Percentiles rank a stretch among this genome's conserved stretches.
phyloP scores from a whole-genome alignment of 2,797 vertebrate genomes.

The Myotis daubentonii region DNA sequence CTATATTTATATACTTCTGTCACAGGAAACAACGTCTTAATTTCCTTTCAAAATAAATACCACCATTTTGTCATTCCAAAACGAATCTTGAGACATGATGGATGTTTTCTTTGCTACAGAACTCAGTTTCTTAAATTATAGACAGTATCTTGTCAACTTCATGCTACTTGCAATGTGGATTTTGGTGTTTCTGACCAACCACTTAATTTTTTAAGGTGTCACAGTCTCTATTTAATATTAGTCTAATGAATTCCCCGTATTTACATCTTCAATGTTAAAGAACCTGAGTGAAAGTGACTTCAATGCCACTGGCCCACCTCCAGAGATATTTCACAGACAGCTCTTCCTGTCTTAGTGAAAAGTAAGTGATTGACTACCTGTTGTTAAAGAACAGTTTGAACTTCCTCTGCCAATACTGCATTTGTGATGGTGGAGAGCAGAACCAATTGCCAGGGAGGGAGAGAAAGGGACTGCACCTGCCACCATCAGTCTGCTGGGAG shows the following conservation, averaged over 20 bases:
- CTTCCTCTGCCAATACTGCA: conserved; percentile 53
- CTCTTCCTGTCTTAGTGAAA: conserved; percentile 24
- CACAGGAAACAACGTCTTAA: conserved; percentile 67
- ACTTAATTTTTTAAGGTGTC: conserved; percentile 54
- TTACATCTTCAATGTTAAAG: conserved; percentile 59
- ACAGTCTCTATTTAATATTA: conserved; percentile 32
- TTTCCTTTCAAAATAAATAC: conserved; percentile 76
- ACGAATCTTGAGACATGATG: conserved; percentile 78
- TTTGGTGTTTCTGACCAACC: conserved; percentile 53
- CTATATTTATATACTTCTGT: conserved; percentile 66
- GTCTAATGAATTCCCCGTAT: conserved; percentile 54
- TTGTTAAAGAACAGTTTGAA: conserved; percentile 22
- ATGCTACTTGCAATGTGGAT: conserved; percentile 57
- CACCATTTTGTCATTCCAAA: conserved; percentile 60
- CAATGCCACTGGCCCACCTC: conserved; percentile 67
- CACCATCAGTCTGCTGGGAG: conserved; percentile 79
- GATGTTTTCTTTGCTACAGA: conserved; percentile 72
- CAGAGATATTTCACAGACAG: conserved; percentile 67
- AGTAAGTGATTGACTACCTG: conserved; percentile 60
- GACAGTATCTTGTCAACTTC: conserved; percentile 59
- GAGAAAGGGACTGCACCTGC: conserved; percentile 81
- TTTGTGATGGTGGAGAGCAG: conserved; percentile 74
- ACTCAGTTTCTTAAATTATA: conserved; percentile 75
- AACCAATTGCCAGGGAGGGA: conserved; percentile 74
- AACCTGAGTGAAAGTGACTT: conserved; percentile 79